Evolutionary conservation across 2,113 vertebrate species (phyloP), one percentile per base, ranked within the genome.

Genomic region (Oxyura jamaicensis): DNA sequence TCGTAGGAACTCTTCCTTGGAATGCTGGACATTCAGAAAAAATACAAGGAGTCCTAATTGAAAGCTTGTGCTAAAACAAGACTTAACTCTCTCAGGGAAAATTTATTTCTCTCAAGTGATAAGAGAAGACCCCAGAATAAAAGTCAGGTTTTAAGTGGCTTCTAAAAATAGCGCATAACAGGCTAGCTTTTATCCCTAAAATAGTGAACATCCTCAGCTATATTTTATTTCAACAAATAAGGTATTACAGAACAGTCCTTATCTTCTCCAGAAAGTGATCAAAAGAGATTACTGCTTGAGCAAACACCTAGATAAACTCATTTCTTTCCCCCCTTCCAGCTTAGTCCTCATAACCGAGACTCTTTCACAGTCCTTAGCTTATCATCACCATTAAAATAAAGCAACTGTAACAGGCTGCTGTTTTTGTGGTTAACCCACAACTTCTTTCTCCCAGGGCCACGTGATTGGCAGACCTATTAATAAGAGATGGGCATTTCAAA

Each of bases 51-150:
- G 52, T 19, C 59, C 62, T 39, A 90, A 41, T 31, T 88, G 68
- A 80, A 91, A 93, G 46, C 33, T 44, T 78, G 52, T 52, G 72
- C 56, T 93, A 86, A 95, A 91, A 31, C 36, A 86, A 93, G 75
- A n/a, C 12, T 3, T 41, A 83, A 48, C 12, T 50, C 55, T 83
- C 14, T 67, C 65, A 65, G 4, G 63, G 56, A 88, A 93, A 81
- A 78, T 15, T 66, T 35, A 26, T 72, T 78, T 83, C 25, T 39
- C 10, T 15, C 39, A 88, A 87, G 63, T n/a, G 56, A 91, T 26
- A 74, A 52, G 80, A 77, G 63, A 83, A 88, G 56, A 81, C 29
- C 42, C 20, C 19, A 62, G 65, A 96, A 88, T 56, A 73, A 90
- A 52, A 88, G 13, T 71, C 69, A 78, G 22, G 66, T 88, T 75